Evolutionary conservation across 1,140 invertebrate species (phyloP).

Genomic region (Melitaea cinxia): DNA sequence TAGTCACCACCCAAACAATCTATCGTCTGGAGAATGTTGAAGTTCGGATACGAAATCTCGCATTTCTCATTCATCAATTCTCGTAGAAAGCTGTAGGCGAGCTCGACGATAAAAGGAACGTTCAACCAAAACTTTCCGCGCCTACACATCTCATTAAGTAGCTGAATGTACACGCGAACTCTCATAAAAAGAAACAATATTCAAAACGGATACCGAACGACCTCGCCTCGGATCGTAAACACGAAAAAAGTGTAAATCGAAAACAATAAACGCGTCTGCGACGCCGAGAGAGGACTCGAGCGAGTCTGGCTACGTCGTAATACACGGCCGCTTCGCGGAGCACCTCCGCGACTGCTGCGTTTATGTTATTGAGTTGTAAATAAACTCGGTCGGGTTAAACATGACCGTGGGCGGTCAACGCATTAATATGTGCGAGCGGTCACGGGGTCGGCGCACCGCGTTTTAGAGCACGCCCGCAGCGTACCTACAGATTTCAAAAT

Average conservation of each 20-base stretch:
- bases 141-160: slow-evolving; percentile 28
- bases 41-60: not conserved
- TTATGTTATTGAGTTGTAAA: slow-evolving; percentile 49
- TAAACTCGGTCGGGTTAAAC: slow-evolving; percentile 55
- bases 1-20: not conserved
- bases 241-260: slow-evolving; percentile 74
- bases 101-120: slow-evolving; percentile 10
- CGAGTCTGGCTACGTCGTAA: slow-evolving; percentile 53
- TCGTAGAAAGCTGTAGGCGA: not conserved
- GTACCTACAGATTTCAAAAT: slow-evolving; percentile 53
- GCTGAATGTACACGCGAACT: slow-evolving; percentile 35
- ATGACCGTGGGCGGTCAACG: slow-evolving; percentile 72
- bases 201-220: slow-evolving; percentile 67
- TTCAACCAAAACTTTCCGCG: slow-evolving; percentile 22
- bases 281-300: slow-evolving; percentile 35
- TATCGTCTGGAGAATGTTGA: not conserved
- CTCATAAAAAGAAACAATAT: slow-evolving; percentile 61
- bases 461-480: slow-evolving; percentile 35
- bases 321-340: slow-evolving; percentile 39
- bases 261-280: slow-evolving; percentile 77
- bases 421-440: slow-evolving; percentile 73
- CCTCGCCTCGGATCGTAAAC: slow-evolving; percentile 71
- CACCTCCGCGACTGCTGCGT: slow-evolving; percentile 33
- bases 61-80: not conserved
- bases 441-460: slow-evolving; percentile 66